Evolutionary conservation across 1,140 invertebrate genomes (phyloP).

Genomic region (Physella acuta): DNA sequence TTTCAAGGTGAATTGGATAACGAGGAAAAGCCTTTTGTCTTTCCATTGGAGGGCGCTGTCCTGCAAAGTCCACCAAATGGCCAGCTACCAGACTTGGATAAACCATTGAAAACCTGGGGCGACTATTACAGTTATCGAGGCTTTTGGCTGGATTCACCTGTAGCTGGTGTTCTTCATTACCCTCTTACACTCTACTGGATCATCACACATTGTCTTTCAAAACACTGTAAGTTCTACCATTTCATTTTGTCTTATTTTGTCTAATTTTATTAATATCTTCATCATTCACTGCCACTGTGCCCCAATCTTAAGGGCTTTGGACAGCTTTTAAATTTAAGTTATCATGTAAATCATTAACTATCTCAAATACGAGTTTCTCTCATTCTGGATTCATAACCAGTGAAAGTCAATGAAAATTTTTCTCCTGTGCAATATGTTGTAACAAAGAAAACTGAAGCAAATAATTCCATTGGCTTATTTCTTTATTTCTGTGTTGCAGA

Average conservation of each 20-base stretch:
- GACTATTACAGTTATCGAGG: slow-evolving; percentile 36
- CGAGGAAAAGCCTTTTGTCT: background rate
- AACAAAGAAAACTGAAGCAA: no score
- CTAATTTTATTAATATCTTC: no score
- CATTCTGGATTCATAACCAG: no score
- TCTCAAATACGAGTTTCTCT: no score
- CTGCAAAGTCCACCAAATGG: background rate
- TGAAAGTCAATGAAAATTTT: no score
- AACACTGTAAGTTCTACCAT: slow-evolving; percentile 30
- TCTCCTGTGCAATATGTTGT: no score
- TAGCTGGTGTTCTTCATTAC: slow-evolving; percentile 38
- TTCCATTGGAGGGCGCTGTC: slow-evolving; percentile 5
- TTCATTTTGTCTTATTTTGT: background rate
- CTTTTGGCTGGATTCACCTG: slow-evolving; percentile 38
- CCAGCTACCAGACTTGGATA: background rate
- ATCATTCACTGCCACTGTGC: no score
- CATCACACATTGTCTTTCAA: slow-evolving; percentile 28
- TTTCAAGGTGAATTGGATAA: background rate
- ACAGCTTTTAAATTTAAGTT: no score
- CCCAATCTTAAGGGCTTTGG: no score
- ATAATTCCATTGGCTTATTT: no score
- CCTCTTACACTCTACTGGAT: slow-evolving; percentile 41
- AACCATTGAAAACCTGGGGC: slow-evolving; percentile 26
- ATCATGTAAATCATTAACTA: no score
- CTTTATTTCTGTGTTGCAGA: no score